Evolutionary conservation across 2,113 vertebrate species (phyloP).

Genomic region (Tachysurus vachellii): DNA sequence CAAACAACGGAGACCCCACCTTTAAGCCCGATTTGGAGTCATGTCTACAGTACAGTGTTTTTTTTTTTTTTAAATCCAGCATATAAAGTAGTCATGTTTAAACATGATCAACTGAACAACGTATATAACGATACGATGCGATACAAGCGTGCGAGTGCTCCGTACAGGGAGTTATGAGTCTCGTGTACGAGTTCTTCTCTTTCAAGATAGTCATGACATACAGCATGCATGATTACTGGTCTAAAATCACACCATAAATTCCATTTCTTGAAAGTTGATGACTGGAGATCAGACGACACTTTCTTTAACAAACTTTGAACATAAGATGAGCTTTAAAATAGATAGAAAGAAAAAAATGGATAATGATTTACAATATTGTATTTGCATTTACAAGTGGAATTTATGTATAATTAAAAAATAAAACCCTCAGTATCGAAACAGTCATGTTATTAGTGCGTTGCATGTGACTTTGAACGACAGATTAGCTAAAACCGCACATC

Average conservation of each 20-base stretch:
- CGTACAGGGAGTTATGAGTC: neutral
- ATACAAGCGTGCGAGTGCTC: neutral
- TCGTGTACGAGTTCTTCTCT: neutral
- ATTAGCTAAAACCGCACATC: neutral
- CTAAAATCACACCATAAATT: neutral
- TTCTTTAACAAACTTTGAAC: neutral
- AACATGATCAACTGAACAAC: too few species aligned
- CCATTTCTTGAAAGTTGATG: neutral
- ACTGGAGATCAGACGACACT: neutral
- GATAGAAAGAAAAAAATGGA: too few species aligned
- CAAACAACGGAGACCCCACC: too few species aligned
- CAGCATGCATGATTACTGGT: neutral
- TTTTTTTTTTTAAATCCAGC: too few species aligned
- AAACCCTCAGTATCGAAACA: too few species aligned
- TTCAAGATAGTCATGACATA: neutral
- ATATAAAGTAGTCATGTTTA: too few species aligned
- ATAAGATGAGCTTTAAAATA: neutral
- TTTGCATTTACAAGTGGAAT: too few species aligned
- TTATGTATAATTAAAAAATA: too few species aligned
- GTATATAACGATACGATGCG: neutral
- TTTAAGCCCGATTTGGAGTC: too few species aligned
- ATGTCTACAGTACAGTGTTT: too few species aligned
- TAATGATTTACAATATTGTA: too few species aligned
- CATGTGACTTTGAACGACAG: neutral
- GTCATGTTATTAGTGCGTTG: neutral